Percentiles rank a stretch among this genome's conserved stretches.
Evolutionary conservation across 2,113 vertebrate species (phyloP).

Genomic region (Silurus glanis): DNA sequence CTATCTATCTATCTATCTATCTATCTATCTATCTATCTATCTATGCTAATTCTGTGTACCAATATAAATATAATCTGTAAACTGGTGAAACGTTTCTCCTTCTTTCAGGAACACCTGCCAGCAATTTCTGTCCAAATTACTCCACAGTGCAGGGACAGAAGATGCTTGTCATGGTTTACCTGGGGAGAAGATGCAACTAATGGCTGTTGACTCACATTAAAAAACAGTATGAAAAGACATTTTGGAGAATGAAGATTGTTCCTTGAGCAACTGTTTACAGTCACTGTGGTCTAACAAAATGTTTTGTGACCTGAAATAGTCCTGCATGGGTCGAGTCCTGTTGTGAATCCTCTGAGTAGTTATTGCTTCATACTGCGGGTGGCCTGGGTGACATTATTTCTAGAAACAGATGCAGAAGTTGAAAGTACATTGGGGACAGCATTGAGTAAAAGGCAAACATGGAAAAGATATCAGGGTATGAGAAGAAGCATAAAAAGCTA

Average conservation of each 20-base stretch:
- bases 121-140: not conserved
- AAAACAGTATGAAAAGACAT: not conserved
- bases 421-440: not conserved
- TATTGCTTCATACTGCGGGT: not conserved
- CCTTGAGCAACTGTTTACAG: not conserved
- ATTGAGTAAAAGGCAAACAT: not conserved
- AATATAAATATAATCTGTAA: not conserved
- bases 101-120: slow-evolving; percentile 2
- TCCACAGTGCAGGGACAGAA: not conserved
- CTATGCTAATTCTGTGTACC: not conserved
- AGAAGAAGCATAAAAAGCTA: not conserved
- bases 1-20: not conserved
- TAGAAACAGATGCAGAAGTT: not conserved
- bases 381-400: slow-evolving; percentile 5
- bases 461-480: not conserved
- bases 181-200: not conserved
- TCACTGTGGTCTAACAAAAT: not conserved
- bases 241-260: not conserved
- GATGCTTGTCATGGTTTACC: not conserved
- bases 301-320: not conserved
- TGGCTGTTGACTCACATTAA: not conserved
- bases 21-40: not conserved
- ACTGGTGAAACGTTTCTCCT: not conserved
- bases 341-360: not conserved
- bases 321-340: not conserved